Evolutionary conservation across 2,797 vertebrate genomes (phyloP), one percentile per base, ranked within the genome.

Genomic region (Esox lucius): DNA sequence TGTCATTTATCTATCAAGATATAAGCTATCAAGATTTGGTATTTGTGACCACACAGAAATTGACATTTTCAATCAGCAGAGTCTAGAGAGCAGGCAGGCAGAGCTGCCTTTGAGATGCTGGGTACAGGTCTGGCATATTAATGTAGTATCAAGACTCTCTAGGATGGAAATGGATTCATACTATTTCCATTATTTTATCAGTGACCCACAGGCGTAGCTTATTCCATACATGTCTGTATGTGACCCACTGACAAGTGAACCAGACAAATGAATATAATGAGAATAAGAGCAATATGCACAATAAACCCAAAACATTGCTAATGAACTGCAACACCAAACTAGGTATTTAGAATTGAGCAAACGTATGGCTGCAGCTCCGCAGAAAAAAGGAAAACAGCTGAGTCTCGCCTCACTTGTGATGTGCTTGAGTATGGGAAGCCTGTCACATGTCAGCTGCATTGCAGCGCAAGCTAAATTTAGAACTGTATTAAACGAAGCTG

Each of bases 401-500:
- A 39, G 7, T 39, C 66, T 22, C 42, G n/a, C 19, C 3, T 22
- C 39, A 15, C 19, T 48, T 39, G 15, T 46, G 53, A 24, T 46
- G 39, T 73, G 70, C 19, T 56, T 49, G 42, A 48, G 46, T 49
- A 71, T 53, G 69, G 16, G 61, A 26, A 56, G 73, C 81, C 73
- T 81, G 66, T 31, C 48, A 78, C 72, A 75, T 87, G 81, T 89
- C 87, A 90, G 87, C 89, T 93, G 89, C 82, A 91, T 78, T 90
- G 88, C 86, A 87, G 86, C 68, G 49, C 28, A 72, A 85, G 83
- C 86, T 91, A 87, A 87, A 91, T 88, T 89, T 92, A 90, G 86
- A 82, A 67, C 72, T 24, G 79, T 82, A 62, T 68, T 17, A 73
- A 78, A 80, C 75, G 79, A 65, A 75, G 75, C 73, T 72, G 76